Evolutionary conservation across 2,797 vertebrate species (phyloP).

Genomic region (Eidolon dupreanum): DNA sequence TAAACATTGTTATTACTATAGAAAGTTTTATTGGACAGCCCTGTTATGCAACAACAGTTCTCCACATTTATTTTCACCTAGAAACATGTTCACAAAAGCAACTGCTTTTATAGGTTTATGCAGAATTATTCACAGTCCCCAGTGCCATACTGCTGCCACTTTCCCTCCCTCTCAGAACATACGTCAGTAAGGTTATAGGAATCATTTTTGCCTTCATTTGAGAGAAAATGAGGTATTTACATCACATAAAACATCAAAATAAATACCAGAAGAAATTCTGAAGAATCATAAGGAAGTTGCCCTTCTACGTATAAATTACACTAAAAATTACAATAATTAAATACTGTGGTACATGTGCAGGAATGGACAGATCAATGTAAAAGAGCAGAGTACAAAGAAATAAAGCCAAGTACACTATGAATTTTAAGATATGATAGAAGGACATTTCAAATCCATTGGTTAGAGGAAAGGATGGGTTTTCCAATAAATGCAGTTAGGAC

Average conservation of each 20-base stretch:
- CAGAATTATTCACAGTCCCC: not conserved
- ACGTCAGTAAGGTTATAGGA: constrained; percentile 7
- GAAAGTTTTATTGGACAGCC: not conserved
- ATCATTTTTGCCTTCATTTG: not conserved
- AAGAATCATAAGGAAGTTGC: not conserved
- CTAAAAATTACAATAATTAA: constrained; percentile 11
- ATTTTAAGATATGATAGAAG: constrained; percentile 42
- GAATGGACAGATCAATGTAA: not conserved
- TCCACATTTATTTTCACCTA: constrained; percentile 26
- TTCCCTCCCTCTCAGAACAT: not conserved
- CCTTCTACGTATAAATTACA: not conserved
- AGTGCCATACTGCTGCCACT: not conserved
- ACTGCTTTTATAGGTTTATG: not conserved
- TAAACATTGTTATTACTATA: not conserved
- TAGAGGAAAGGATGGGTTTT: not conserved
- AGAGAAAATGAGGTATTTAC: not conserved
- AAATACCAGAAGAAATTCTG: constrained; percentile 30
- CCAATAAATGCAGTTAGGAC: not conserved
- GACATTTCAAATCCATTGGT: not conserved
- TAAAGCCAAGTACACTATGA: not conserved
- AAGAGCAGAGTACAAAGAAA: not conserved
- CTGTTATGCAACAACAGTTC: not conserved
- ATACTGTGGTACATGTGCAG: not conserved
- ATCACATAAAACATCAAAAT: not conserved
- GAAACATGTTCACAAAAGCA: constrained; percentile 31